Evolutionary conservation across 2,888 invertebrate genomes (phyloP), one percentile per base, ranked within the genome.

Genomic region (Agriopis leucophaearia): DNA sequence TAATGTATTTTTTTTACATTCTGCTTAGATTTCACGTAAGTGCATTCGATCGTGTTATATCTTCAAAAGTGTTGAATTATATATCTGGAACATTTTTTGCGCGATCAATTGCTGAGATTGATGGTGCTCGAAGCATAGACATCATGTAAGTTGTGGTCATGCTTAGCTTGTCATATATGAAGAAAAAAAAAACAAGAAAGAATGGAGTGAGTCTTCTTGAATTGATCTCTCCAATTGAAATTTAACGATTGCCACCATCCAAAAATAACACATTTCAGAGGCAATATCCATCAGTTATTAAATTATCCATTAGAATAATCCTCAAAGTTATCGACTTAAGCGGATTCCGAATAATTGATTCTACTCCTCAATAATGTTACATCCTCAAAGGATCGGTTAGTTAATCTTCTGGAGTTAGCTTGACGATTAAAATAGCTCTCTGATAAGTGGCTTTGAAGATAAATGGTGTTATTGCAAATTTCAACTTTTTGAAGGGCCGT

Each of bases 281-380:
- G 6, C 56, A 56, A 63, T 58, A 54, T 18, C 47, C 38, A 7
- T 59, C 54, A 18, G 71, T 70, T 76, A 79, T 78, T 74, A 78
- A 83, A 81, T 84, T 81, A 84, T 84, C 81, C 80, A 83, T 81
- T 70, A 74, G 75, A 71, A 74, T 80, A 78, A 83, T 79, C 82
- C 78, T 70, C 72, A 77, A 81, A 81, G 76, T 81, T 82, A 77
- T 76, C 75, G 76, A 79, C 76, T 79, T 77, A 69, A 72, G 71
- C 71, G 75, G 77, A 73, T 74, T 76, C 73, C 78, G 78, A 81
- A 81, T 85, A 84, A 85, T 84, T 81, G 79, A 84, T 83, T 81
- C 78, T 72, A 66, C 55, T 69, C 64, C 68, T 74, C 78, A 79
- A 79, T 78, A 76, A 80, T 77, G 73, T 73, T 62, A 71, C 68